Evolutionary conservation across 2,888 invertebrate species (phyloP).

Genomic region (Cryptocephalus primarius): DNA sequence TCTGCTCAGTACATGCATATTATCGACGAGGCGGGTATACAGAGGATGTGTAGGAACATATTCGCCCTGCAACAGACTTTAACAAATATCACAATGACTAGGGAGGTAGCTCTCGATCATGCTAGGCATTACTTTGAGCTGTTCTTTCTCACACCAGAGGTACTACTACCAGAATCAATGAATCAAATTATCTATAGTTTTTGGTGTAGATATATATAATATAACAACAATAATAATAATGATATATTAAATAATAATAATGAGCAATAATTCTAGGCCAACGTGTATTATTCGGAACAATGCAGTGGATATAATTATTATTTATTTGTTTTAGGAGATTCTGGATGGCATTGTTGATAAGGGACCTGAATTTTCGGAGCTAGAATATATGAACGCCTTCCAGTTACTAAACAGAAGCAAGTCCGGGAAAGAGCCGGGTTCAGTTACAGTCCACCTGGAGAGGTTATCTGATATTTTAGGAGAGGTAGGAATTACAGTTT

Average conservation of each 20-base stretch:
- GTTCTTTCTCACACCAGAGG: constrained; percentile 72
- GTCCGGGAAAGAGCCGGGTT: constrained; percentile 41
- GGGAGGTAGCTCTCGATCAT: constrained; percentile 77
- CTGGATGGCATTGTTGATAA: constrained; percentile 73
- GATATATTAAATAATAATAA: too few relatives aligned
- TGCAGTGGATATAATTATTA: neutral
- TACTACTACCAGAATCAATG: too few relatives aligned
- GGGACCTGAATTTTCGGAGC: constrained; percentile 76
- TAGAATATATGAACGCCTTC: constrained; percentile 80
- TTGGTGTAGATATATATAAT: too few relatives aligned
- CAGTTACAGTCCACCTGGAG: constrained; percentile 59
- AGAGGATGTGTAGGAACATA: constrained; percentile 77
- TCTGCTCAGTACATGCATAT: constrained; percentile 67
- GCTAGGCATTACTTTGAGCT: constrained; percentile 84
- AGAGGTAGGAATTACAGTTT: constrained; percentile 72
- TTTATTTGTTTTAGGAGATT: constrained; percentile 54
- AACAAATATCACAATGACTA: constrained; percentile 71
- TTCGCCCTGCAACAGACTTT: constrained; percentile 76
- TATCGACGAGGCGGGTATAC: constrained; percentile 72
- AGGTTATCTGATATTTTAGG: constrained; percentile 77
- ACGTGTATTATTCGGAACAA: neutral
- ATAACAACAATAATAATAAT: too few relatives aligned
- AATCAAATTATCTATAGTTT: constrained; percentile 1
- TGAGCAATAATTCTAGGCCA: too few relatives aligned
- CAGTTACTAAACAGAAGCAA: constrained; percentile 60